phyloP scores from a whole-genome alignment of 1,140 invertebrate genomes.

The Anoplolepis gracilipes region DNA sequence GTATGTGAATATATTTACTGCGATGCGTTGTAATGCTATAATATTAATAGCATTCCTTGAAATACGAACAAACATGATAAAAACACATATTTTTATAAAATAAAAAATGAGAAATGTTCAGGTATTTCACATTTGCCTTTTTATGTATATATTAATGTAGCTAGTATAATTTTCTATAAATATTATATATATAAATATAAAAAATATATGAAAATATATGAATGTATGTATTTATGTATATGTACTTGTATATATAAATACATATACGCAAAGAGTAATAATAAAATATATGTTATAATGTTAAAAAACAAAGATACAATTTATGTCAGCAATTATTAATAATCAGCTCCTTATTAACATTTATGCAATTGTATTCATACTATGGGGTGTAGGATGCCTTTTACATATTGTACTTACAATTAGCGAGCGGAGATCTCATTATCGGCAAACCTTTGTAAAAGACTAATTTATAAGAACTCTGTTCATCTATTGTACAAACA shows the following conservation, averaged over 20 bases:
- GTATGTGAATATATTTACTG: conserved; percentile 75
- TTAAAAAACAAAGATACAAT: conserved; percentile 68
- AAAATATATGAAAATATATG: conserved; percentile 61
- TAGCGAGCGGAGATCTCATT: conserved; percentile 79
- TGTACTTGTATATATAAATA: conserved; percentile 72
- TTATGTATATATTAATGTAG: conserved; percentile 85
- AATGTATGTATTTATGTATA: conserved; percentile 70
- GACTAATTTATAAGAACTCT: conserved; percentile 75
- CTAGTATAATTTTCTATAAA: conserved; percentile 85
- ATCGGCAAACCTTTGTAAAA: conserved; percentile 72
- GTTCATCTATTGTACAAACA: conserved; percentile 73
- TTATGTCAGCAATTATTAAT: conserved; percentile 75
- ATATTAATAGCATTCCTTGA: conserved; percentile 72
- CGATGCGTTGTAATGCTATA: conserved; percentile 74
- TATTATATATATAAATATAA: conserved; percentile 67
- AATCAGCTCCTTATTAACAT: conserved; percentile 76
- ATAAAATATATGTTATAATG: conserved; percentile 73
- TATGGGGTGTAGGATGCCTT: conserved; percentile 81
- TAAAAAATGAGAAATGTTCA: conserved; percentile 79
- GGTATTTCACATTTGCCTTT: conserved; percentile 86
- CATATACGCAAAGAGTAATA: conserved; percentile 73
- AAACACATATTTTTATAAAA: conserved; percentile 83
- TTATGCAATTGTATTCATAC: conserved; percentile 76
- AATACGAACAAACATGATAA: conserved; percentile 72
- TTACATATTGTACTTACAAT: conserved; percentile 77